A percentile compares a stretch with the other conserved stretches of the same genome.
Conservation (phyloP, 92 coral and sea anemone genomes). For the Epizoanthus fatuus region DNA sequence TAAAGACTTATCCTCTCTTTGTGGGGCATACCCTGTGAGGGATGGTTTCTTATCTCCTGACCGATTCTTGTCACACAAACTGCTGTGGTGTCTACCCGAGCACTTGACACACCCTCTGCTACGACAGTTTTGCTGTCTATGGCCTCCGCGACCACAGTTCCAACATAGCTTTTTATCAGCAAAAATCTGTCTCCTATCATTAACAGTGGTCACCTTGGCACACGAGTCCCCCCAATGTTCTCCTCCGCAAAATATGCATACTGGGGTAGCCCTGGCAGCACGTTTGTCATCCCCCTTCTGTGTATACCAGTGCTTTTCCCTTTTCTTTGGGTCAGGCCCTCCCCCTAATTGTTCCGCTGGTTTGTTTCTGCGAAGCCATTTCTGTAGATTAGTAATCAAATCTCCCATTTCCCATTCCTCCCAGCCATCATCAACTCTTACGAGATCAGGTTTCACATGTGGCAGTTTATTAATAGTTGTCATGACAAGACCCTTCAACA, state of each 20-base stretch:
- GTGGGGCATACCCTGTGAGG: slow-evolving; percentile 28
- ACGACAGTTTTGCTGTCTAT: slow-evolving; percentile 11
- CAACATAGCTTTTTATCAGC: slow-evolving; percentile 9
- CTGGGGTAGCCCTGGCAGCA: slow-evolving; percentile 30
- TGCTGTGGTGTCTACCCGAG: slow-evolving; percentile 32
- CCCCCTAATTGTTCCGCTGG: slow-evolving; percentile 24
- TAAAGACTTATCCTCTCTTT: slow-evolving; percentile 37
- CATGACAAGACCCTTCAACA: slow-evolving; percentile 61
- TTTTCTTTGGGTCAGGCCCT: slow-evolving; percentile 26
- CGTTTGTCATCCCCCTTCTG: slow-evolving; percentile 39
- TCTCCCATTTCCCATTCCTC: slow-evolving; percentile 65
- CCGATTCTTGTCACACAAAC: slow-evolving; percentile 33
- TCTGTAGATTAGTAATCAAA: slow-evolving; percentile 13
- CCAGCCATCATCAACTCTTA: slow-evolving; percentile 68
- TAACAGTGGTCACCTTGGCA: background rate
- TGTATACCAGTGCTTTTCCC: slow-evolving; percentile 48
- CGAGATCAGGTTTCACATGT: slow-evolving; percentile 64
- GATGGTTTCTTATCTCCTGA: slow-evolving; percentile 1
- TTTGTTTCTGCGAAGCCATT: slow-evolving; percentile 63
- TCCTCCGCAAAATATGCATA: slow-evolving; percentile 46
- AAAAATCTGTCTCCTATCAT: slow-evolving; percentile 1
- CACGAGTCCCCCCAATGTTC: slow-evolving; percentile 47
- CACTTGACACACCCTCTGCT: slow-evolving; percentile 25
- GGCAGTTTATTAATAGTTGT: slow-evolving; percentile 70
- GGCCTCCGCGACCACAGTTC: slow-evolving; percentile 13